These are phyloP conservation scores for Sesia bembeciformis DNA, from an alignment of 2,888 invertebrate species.

Conservation along the genomic window DNA sequence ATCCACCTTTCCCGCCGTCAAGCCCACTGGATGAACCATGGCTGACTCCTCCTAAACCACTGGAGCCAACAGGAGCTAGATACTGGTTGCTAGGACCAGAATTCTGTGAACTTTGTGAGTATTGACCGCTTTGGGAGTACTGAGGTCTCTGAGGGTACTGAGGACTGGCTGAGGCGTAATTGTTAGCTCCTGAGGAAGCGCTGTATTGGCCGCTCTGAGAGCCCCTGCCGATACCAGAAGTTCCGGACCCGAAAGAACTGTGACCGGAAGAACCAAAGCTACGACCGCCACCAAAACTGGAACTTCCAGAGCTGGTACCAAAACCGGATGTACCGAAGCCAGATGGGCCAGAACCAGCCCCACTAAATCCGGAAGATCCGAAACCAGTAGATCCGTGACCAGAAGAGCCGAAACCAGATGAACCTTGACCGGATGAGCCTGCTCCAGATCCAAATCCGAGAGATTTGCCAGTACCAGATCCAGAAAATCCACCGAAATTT, in stretches of 20 bases:
- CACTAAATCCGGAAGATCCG: background rate
- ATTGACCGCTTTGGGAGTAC: background rate
- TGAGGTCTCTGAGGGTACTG: background rate
- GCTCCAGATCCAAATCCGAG: background rate
- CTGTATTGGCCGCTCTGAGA: background rate
- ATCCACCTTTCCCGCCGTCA: background rate
- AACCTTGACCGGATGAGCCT: background rate
- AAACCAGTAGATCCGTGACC: background rate
- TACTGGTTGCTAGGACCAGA: constrained; percentile 6
- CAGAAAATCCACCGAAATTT: constrained; percentile 1
- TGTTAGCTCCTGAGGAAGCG: background rate
- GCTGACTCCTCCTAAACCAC: background rate
- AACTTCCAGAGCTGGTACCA: background rate
- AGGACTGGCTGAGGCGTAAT: background rate
- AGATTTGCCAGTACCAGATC: constrained; percentile 6
- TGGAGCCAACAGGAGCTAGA: constrained; percentile 6
- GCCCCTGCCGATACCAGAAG: background rate
- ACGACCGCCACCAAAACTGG: background rate
- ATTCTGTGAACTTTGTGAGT: background rate
- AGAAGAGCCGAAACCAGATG: background rate
- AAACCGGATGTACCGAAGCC: background rate
- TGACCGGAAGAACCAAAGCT: background rate
- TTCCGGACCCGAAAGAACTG: background rate
- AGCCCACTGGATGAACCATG: background rate
- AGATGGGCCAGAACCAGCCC: background rate